Evolutionary conservation across 2,113 vertebrate genomes (phyloP).

Genomic region (Tetrax tetrax): DNA sequence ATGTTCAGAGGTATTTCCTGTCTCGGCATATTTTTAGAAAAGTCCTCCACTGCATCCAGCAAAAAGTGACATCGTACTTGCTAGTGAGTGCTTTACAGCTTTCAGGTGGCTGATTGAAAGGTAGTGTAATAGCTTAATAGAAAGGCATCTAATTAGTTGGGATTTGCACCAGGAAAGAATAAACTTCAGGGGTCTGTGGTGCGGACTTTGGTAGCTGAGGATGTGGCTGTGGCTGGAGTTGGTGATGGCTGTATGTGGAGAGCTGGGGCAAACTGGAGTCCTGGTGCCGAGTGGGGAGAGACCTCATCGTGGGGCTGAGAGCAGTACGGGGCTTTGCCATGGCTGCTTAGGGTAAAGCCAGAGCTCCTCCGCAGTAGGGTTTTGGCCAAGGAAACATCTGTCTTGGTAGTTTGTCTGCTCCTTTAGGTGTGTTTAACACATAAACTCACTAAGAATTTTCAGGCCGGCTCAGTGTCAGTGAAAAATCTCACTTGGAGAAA

Average conservation of each 20-base stretch:
- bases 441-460: neutral
- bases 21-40: neutral
- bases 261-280: neutral
- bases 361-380: neutral
- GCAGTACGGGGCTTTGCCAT: neutral
- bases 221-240: neutral
- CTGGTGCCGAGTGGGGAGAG: neutral
- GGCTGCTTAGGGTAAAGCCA: neutral
- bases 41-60: neutral
- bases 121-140: neutral
- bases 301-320: neutral
- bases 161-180: neutral
- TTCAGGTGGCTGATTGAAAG: neutral
- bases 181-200: neutral
- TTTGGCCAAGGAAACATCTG: neutral
- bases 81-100: neutral
- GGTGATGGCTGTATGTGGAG: rapidly evolving
- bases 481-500: neutral
- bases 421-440: neutral
- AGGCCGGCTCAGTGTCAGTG: neutral
- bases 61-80: neutral
- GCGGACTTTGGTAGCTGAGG: too few relatives aligned
- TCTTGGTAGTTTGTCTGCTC: neutral
- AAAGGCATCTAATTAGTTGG: neutral
- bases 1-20: neutral